Percentiles rank a stretch among this genome's conserved stretches.
Conservation (phyloP, 2,797 vertebrate species). For the Manis crassicaudata region DNA sequence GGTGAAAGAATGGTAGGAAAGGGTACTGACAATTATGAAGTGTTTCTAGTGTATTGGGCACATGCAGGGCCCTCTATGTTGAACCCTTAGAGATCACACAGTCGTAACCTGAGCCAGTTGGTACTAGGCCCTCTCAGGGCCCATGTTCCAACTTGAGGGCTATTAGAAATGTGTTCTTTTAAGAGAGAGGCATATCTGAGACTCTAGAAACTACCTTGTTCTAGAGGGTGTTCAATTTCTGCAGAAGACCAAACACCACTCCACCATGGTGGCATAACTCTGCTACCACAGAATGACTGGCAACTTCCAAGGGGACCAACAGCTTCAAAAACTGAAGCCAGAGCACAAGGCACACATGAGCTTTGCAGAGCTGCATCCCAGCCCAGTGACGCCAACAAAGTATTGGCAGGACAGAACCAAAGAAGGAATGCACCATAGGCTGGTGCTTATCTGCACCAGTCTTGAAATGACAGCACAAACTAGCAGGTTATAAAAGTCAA, state of each 20-base stretch:
- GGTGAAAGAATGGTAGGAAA: neutral
- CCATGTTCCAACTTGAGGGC: neutral
- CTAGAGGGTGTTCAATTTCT: neutral
- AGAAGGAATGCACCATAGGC: neutral
- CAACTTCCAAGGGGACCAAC: neutral
- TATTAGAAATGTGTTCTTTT: neutral
- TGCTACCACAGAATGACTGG: neutral
- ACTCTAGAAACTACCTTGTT: neutral
- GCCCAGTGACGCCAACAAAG: accelerated
- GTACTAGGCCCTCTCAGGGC: neutral
- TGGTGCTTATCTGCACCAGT: neutral
- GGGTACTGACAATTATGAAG: neutral
- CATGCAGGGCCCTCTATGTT: neutral
- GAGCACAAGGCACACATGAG: neutral
- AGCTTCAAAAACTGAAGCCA: neutral
- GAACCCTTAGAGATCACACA: neutral
- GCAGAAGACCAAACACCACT: neutral
- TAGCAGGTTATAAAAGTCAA: neutral
- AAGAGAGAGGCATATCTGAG: neutral
- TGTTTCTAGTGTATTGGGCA: neutral
- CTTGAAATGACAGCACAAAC: neutral
- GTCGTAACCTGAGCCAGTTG: neutral
- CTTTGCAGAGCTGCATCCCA: neutral
- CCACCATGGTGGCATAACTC: neutral
- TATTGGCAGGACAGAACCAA: neutral